Conservation (phyloP, 53 echinoderm and acorn worm species). For the Luidia sarsii region DNA sequence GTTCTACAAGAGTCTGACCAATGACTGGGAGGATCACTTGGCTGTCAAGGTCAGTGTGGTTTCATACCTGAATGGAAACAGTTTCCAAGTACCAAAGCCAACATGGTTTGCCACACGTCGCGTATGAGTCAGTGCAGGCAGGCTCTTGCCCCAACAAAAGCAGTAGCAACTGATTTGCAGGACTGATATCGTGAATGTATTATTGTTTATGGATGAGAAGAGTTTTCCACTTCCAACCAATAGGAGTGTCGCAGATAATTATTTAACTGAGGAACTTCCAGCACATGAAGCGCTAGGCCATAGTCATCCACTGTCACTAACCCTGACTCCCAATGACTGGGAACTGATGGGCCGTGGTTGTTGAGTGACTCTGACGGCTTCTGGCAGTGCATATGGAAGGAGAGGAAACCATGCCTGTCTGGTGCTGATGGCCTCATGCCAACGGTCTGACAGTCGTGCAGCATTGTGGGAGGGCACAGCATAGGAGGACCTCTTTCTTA, state of each 20-base stretch:
- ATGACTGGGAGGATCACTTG: slow-evolving; percentile 97
- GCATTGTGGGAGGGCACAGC: slow-evolving; percentile 38
- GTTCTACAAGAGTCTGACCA: slow-evolving; percentile 97
- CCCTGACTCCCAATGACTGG: neutral
- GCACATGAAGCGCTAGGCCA: slow-evolving; percentile 76
- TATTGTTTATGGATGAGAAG: too few relatives aligned
- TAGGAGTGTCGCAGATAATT: too few relatives aligned
- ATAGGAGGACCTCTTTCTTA: slow-evolving; percentile 80
- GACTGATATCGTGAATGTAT: too few relatives aligned
- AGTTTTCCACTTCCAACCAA: too few relatives aligned
- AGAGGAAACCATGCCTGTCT: slow-evolving; percentile 48
- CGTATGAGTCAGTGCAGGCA: neutral
- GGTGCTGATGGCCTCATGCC: neutral
- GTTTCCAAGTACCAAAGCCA: too few relatives aligned
- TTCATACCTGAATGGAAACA: too few relatives aligned
- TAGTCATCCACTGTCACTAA: slow-evolving; percentile 53
- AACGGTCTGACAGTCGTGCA: slow-evolving; percentile 1
- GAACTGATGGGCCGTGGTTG: neutral
- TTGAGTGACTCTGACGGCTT: slow-evolving; percentile 57
- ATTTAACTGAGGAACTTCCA: slow-evolving; percentile 66
- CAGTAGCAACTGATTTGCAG: too few relatives aligned
- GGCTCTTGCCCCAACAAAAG: too few relatives aligned
- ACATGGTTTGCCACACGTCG: neutral
- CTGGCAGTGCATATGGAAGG: slow-evolving; percentile 84
- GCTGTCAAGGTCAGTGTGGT: slow-evolving; percentile 82